phyloP scores from a whole-genome alignment of 2,888 invertebrate species.

The Pinctada fucata region DNA sequence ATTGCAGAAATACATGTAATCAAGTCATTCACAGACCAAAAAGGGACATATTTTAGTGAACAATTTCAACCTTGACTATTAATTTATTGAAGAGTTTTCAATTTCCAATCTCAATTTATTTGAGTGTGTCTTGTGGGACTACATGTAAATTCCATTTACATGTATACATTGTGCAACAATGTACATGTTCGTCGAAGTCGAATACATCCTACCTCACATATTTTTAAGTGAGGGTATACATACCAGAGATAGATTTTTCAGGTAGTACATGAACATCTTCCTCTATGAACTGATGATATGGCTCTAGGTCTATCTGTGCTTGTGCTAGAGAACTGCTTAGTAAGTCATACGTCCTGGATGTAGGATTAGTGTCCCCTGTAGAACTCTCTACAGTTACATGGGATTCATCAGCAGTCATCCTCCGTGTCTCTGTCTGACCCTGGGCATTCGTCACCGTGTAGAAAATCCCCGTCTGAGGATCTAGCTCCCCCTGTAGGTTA shows the following conservation, averaged over 20 bases:
- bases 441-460: slow-evolving; percentile 50
- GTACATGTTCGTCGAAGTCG: too few species aligned
- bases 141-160: too few species aligned
- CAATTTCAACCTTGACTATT: too few species aligned
- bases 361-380: slow-evolving; percentile 17
- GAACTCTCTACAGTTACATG: slow-evolving; percentile 24
- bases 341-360: slow-evolving; percentile 55
- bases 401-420: slow-evolving; percentile 22
- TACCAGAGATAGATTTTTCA: slow-evolving; percentile 20
- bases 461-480: slow-evolving; percentile 72
- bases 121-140: too few species aligned
- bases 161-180: too few species aligned
- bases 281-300: slow-evolving; percentile 67
- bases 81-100: too few species aligned
- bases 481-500: slow-evolving; percentile 63
- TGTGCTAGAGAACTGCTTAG: slow-evolving; percentile 71
- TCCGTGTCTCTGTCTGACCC: slow-evolving; percentile 32
- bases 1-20: too few species aligned
- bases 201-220: too few species aligned
- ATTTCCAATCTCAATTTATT: too few species aligned
- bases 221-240: too few species aligned
- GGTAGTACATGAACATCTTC: slow-evolving; percentile 46
- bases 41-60: too few species aligned
- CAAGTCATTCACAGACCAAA: too few species aligned
- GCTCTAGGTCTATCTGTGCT: slow-evolving; percentile 73